Evolutionary conservation across 2,797 vertebrate genomes (phyloP), one percentile per base, ranked within the genome.

Genomic region (Pseudotriccus pelzelni): DNA sequence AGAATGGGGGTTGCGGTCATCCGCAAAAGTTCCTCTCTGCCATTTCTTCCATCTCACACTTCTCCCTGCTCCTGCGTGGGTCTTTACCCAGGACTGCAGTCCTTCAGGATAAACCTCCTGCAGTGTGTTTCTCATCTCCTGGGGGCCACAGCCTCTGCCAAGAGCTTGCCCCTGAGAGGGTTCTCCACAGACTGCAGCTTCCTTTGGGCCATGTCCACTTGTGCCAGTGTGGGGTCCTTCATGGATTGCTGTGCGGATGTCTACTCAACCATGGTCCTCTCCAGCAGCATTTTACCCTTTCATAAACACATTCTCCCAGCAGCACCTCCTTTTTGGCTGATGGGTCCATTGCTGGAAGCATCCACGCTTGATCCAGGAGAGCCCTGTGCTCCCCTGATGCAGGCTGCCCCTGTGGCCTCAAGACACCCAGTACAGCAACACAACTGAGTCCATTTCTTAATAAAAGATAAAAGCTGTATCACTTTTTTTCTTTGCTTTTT

Each of bases 91-190:
- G 1, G 15, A 10, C 34, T 87, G 55, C 36, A 73, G 23, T 49
- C 46, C 70, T 25, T 62, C 23, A 22, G 41, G 32, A 37, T 41
- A 67, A 74, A 34, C 28, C 68, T 67, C 2, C 24, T 43, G 43
- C 6, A 2, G 36, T 0, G 0, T 18, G 27, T 12, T 78, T 17
- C 19, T 84, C 39, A 12, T 30, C 28, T 82, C 44, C 49, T 34
- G 18, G 18, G 20, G 8, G 10, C 17, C 41, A 43, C 41, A 76
- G 55, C 46, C 68, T 37, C 41, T 68, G 15, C 27, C 75, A 55
- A 75, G 14, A 47, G 10, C 37, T 15, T 30, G 7, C 9, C 77
- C 12, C 34, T 59, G 7, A 2, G 9, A 37, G 25, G 28, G 13
- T 7, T 86, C 15, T 87, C 39, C 49, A 5, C 1, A 14, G 66